Evolutionary conservation across 2,797 vertebrate genomes (phyloP).

Genomic region (Botia almorhae): DNA sequence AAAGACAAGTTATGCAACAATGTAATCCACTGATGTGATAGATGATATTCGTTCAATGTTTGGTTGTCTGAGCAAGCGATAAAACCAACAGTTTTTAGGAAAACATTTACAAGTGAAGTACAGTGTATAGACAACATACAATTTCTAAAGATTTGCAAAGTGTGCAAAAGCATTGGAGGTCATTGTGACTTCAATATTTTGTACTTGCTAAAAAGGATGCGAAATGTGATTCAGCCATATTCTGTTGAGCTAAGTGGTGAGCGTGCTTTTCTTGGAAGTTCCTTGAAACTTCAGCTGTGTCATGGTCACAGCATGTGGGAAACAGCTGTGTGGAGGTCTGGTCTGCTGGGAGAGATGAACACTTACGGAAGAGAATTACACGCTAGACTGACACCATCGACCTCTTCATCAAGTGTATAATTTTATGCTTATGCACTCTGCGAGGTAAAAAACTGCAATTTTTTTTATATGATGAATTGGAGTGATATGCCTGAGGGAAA

Average conservation of each 20-base stretch:
- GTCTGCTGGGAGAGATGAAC: not conserved
- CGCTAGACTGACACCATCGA: slow-evolving; percentile 5
- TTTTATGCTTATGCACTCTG: not conserved
- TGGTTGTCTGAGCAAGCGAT: not conserved
- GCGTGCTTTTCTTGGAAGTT: slow-evolving; percentile 6
- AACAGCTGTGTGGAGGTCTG: slow-evolving; percentile 62
- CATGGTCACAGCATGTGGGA: slow-evolving; percentile 66
- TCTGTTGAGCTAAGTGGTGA: not conserved
- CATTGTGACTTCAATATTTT: not conserved
- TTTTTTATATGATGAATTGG: not conserved
- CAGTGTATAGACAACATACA: too few relatives aligned
- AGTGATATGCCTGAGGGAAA: not conserved
- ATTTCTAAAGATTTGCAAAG: too few relatives aligned
- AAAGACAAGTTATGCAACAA: not conserved
- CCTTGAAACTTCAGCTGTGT: slow-evolving; percentile 34
- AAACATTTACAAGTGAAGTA: not conserved
- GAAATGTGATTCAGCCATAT: not conserved
- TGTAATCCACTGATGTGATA: not conserved
- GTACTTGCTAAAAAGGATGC: not conserved
- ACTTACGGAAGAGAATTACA: not conserved
- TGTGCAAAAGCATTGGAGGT: too few relatives aligned
- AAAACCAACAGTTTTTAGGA: not conserved
- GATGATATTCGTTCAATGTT: not conserved
- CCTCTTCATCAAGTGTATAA: not conserved
- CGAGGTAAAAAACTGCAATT: not conserved